Conservation (phyloP, 2,888 invertebrate species). For the Cyclophora punctaria region DNA sequence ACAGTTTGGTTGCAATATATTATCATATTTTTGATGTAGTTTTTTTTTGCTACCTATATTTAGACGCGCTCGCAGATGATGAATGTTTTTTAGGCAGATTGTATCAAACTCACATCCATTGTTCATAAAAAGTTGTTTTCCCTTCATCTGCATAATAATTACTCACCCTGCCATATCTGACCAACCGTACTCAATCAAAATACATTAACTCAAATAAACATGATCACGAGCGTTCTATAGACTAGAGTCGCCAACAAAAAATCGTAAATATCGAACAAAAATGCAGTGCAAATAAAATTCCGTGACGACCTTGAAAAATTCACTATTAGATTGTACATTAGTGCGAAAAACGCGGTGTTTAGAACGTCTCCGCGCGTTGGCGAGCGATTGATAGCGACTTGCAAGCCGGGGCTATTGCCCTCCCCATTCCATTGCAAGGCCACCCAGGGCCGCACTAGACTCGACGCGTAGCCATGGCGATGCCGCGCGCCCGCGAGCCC, state of each 20-base stretch:
- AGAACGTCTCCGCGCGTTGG: conserved; percentile 44
- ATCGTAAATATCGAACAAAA: conserved; percentile 31
- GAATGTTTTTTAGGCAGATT: no score
- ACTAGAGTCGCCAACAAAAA: conserved; percentile 13
- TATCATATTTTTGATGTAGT: no score
- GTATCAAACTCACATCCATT: no score
- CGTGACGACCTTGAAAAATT: conserved; percentile 51
- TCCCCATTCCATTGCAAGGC: conserved; percentile 75
- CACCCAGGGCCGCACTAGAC: conserved; percentile 70
- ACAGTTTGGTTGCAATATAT: no score
- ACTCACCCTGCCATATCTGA: conserved; percentile 1
- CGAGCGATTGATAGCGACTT: conserved; percentile 60
- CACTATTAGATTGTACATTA: conserved; percentile 39
- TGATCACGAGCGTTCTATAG: background rate
- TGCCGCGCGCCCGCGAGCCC: conserved; percentile 49
- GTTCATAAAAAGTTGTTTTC: no score
- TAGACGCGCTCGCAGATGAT: no score
- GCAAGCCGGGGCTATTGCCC: conserved; percentile 72
- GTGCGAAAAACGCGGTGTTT: conserved; percentile 45
- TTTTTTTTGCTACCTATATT: no score
- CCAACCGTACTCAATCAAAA: background rate
- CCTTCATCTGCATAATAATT: background rate
- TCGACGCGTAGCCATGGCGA: conserved; percentile 55
- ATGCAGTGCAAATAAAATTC: conserved; percentile 48
- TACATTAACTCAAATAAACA: background rate